These are phyloP conservation scores for Sylvia borin DNA, from an alignment of 2,797 vertebrate species.

Conservation along the genomic window DNA sequence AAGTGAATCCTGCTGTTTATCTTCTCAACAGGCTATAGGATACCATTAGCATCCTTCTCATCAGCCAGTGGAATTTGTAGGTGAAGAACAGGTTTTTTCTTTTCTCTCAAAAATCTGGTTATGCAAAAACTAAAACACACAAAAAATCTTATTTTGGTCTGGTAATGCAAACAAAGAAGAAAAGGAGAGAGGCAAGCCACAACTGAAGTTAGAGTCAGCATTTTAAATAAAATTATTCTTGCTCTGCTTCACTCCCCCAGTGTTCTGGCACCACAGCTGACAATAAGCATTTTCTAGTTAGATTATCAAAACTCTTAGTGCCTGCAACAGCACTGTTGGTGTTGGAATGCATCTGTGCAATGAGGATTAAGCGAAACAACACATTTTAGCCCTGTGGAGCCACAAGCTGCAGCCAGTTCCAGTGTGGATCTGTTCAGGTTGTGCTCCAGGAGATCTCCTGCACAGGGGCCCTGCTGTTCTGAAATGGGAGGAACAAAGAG, in stretches of 20 bases:
- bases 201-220: not conserved
- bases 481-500: not conserved
- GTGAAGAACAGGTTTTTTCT: not conserved
- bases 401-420: not conserved
- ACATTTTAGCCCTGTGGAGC: not conserved
- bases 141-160: not conserved
- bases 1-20: not conserved
- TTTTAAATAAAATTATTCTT: not conserved
- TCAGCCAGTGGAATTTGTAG: not conserved
- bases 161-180: not conserved
- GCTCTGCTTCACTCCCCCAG: not conserved
- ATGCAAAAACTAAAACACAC: not conserved
- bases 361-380: not conserved
- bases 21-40: not conserved
- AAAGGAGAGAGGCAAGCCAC: not conserved
- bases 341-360: not conserved
- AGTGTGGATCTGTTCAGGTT: not conserved
- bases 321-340: not conserved
- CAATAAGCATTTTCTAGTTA: not conserved
- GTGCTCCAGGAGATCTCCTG: not conserved
- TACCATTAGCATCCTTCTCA: not conserved
- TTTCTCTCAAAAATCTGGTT: not conserved
- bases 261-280: not conserved
- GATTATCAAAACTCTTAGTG: not conserved
- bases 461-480: rapidly evolving